A percentile compares a stretch with the other conserved stretches of the same genome.
Evolutionary conservation across 2,888 invertebrate species (phyloP).

Genomic region (Cheilosia variabilis): DNA sequence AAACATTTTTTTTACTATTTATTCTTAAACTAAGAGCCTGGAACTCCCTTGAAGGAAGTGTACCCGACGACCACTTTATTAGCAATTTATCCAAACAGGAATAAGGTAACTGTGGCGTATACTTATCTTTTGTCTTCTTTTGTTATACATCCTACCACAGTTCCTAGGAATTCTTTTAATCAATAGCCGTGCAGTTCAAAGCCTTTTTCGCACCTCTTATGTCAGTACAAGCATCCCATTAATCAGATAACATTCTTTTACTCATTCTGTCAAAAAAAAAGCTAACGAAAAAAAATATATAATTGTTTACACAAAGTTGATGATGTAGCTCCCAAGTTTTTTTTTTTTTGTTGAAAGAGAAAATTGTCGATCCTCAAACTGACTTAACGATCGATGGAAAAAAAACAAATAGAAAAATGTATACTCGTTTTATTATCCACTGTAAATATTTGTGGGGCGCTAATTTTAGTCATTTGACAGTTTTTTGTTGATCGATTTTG

Average conservation of each 20-base stretch:
- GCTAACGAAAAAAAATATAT: not conserved
- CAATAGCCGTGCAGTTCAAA: not conserved
- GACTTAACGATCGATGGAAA: not conserved
- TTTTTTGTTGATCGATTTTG: constrained; percentile 23
- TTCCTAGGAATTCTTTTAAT: not conserved
- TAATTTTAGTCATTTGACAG: constrained; percentile 71
- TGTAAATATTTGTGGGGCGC: constrained; percentile 62
- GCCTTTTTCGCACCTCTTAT: not conserved
- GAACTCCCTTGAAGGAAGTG: too few relatives aligned
- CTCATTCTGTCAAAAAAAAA: not conserved
- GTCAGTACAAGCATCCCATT: not conserved
- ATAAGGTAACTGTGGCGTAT: too few relatives aligned
- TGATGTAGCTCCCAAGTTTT: not conserved
- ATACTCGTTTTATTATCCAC: constrained; percentile 48
- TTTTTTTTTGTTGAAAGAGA: not conserved
- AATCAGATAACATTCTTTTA: not conserved
- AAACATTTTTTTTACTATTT: too few relatives aligned
- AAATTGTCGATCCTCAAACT: not conserved
- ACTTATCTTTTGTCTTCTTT: too few relatives aligned
- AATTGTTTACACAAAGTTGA: not conserved
- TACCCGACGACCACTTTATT: too few relatives aligned
- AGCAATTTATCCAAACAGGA: too few relatives aligned
- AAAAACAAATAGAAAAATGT: constrained; percentile 14
- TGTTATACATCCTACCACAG: too few relatives aligned
- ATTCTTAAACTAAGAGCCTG: too few relatives aligned